These are phyloP conservation scores for Ia io DNA, from an alignment of 2,113 vertebrate genomes.

Conservation along the genomic window DNA sequence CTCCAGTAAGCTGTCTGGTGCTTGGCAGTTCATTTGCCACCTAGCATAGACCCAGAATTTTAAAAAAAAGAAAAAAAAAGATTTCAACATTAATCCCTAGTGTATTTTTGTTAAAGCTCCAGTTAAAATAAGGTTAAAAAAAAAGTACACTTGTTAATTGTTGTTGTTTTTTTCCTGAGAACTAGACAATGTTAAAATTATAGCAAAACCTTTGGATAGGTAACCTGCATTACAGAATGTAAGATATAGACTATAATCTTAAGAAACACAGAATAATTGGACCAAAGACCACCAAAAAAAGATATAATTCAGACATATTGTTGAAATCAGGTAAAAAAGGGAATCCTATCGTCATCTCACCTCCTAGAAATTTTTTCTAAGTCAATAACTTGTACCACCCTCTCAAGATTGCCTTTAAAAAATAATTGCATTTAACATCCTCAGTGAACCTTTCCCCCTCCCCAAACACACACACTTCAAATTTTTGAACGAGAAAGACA, in stretches of 20 bases:
- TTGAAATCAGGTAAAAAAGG: not conserved
- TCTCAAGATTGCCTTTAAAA: not conserved
- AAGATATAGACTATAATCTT: not conserved
- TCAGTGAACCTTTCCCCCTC: not conserved
- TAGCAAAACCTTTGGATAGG: not conserved
- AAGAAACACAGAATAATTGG: not conserved
- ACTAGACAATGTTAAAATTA: not conserved
- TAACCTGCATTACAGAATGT: not conserved
- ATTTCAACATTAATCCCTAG: constrained; percentile 1
- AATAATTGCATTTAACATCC: not conserved
- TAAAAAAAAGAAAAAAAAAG: not conserved
- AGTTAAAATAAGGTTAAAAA: constrained; percentile 12
- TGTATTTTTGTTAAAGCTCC: not conserved
- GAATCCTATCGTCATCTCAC: not conserved
- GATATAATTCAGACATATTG: not conserved
- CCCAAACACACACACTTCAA: not conserved
- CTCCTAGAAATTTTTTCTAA: not conserved
- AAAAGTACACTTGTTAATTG: not conserved
- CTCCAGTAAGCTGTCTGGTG: not conserved
- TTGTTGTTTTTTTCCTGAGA: constrained; percentile 31
- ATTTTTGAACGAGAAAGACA: not conserved
- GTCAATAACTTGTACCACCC: not conserved
- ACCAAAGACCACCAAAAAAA: not conserved
- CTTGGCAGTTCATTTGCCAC: not conserved
- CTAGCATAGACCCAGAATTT: not conserved